Conservation (phyloP, 2,888 invertebrate genomes). For the Craniophora ligustri region DNA sequence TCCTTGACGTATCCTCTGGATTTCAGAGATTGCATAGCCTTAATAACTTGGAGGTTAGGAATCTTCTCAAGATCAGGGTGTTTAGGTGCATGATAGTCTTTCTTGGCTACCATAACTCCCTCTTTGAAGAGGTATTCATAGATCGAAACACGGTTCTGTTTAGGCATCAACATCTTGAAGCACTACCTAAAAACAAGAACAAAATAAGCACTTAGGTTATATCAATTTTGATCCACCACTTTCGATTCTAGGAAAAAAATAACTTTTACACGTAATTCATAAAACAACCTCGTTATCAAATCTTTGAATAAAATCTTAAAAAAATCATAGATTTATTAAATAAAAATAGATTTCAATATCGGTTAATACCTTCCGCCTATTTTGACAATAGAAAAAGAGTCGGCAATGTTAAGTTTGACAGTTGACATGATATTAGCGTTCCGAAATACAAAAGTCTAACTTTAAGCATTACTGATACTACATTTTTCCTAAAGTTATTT, state of each 20-base stretch:
- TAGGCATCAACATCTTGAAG: slow-evolving; percentile 99
- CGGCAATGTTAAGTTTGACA: slow-evolving; percentile 38
- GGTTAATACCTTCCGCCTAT: slow-evolving; percentile 65
- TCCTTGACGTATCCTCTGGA: slow-evolving; percentile 99
- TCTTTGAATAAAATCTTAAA: slow-evolving; percentile 16
- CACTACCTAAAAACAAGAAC: slow-evolving; percentile 78
- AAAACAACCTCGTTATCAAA: slow-evolving; percentile 13
- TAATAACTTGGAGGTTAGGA: slow-evolving; percentile 99
- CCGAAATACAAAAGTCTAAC: neutral
- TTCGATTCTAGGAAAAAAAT: slow-evolving; percentile 48
- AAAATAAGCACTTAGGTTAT: slow-evolving; percentile 66
- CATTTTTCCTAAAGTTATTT: no score
- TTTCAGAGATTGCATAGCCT: slow-evolving; percentile 98
- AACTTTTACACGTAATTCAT: slow-evolving; percentile 29
- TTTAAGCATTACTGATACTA: no score
- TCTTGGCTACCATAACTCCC: slow-evolving; percentile 99
- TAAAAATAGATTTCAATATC: slow-evolving; percentile 54
- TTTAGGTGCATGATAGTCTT: slow-evolving; percentile 99
- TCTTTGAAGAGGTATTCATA: slow-evolving; percentile 99
- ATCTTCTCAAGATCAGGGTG: slow-evolving; percentile 98
- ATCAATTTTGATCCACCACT: slow-evolving; percentile 41
- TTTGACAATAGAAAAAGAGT: slow-evolving; percentile 66
- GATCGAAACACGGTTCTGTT: slow-evolving; percentile 98
- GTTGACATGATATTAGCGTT: slow-evolving; percentile 15
- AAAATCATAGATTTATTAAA: slow-evolving; percentile 53